These are phyloP conservation scores for Teleiodes luculella DNA, from an alignment of 2,888 invertebrate genomes.

Conservation along the genomic window DNA sequence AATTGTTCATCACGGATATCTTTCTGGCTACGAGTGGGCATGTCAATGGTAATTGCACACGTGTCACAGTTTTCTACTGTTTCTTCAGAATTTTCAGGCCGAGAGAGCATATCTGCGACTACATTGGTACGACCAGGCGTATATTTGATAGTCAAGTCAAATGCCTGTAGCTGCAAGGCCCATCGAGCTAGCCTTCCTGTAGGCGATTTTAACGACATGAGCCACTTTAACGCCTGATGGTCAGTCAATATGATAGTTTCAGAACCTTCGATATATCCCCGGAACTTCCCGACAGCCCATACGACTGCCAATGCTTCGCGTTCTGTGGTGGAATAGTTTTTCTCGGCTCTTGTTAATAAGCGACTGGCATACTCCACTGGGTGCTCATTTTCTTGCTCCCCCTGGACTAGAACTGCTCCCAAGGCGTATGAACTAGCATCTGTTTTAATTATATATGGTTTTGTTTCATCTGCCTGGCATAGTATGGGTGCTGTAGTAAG, in stretches of 20 bases:
- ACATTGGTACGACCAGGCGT: slow-evolving; percentile 15
- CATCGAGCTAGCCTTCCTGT: slow-evolving; percentile 19
- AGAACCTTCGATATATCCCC: slow-evolving; percentile 35
- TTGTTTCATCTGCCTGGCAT: slow-evolving; percentile 26
- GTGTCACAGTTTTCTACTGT: neutral
- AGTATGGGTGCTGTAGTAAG: slow-evolving; percentile 29
- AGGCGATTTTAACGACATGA: slow-evolving; percentile 15
- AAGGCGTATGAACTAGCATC: slow-evolving; percentile 37
- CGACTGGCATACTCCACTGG: slow-evolving; percentile 32
- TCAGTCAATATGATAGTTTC: slow-evolving; percentile 4
- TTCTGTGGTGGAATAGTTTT: slow-evolving; percentile 52
- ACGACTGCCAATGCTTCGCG: slow-evolving; percentile 35
- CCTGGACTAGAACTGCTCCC: slow-evolving; percentile 32
- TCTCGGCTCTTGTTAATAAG: slow-evolving; percentile 33
- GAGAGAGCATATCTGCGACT: slow-evolving; percentile 15
- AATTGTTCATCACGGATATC: neutral
- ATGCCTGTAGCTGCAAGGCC: slow-evolving; percentile 17
- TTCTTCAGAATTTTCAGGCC: slow-evolving; percentile 4
- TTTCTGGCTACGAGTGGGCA: neutral
- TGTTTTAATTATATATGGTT: slow-evolving; percentile 35
- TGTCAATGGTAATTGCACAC: neutral
- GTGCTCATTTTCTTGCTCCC: slow-evolving; percentile 25
- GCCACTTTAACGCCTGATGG: slow-evolving; percentile 17
- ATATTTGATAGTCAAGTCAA: slow-evolving; percentile 16
- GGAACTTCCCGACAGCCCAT: slow-evolving; percentile 14